Percentiles rank a stretch among this genome's conserved stretches.
phyloP scores from a whole-genome alignment of 2,113 vertebrate species.

The Scatophagus argus region DNA sequence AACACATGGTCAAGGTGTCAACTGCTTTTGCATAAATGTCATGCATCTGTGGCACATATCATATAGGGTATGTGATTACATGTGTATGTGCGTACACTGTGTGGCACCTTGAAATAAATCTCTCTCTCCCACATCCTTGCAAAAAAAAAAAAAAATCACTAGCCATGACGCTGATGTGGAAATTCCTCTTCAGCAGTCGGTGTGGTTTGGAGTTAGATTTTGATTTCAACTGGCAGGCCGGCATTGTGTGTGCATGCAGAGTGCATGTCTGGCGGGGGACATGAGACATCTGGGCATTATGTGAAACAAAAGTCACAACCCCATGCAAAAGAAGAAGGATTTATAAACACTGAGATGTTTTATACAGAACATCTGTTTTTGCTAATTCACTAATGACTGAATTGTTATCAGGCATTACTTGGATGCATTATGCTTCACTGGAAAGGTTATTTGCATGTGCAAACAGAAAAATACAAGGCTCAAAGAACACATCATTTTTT shows the following conservation, averaged over 20 bases:
- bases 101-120: conserved; percentile 66
- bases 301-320: conserved; percentile 54
- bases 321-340: conserved; percentile 25
- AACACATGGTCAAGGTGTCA: conserved; percentile 68
- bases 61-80: conserved; percentile 50
- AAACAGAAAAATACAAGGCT: conserved; percentile 9
- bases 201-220: conserved; percentile 57
- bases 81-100: conserved; percentile 52
- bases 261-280: conserved; percentile 43
- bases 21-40: conserved; percentile 54
- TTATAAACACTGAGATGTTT: conserved; percentile 52
- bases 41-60: conserved; percentile 42
- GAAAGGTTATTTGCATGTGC: background rate
- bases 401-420: conserved; percentile 9
- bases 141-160: conserved; percentile 53
- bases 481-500: background rate
- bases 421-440: conserved; percentile 1
- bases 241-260: conserved; percentile 16
- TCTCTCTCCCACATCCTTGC: conserved; percentile 49
- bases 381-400: conserved; percentile 53
- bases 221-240: conserved; percentile 58
- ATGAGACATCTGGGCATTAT: conserved; percentile 59
- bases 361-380: conserved; percentile 50
- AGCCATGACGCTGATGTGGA: conserved; percentile 59
- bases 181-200: conserved; percentile 51